Percentiles rank a stretch among this genome's conserved stretches.
These are phyloP conservation scores for Pyrocoelia pectoralis DNA, from an alignment of 2,888 invertebrate species.

Conservation along the genomic window DNA sequence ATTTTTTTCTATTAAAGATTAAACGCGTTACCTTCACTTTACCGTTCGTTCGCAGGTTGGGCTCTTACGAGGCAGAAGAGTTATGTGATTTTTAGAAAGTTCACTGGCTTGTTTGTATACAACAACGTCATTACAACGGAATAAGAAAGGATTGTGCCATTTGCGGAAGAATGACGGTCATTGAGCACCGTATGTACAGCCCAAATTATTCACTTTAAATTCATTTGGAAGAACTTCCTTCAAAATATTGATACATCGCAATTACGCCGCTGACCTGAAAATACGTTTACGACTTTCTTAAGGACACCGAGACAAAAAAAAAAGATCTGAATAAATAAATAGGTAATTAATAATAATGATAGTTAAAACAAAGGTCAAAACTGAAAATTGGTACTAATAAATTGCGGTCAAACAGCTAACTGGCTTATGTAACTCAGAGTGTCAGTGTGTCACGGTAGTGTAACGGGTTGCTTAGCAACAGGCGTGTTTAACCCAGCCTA, in stretches of 20 bases:
- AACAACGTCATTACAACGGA: background rate
- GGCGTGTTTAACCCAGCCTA: slow-evolving; percentile 58
- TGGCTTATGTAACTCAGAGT: slow-evolving; percentile 55
- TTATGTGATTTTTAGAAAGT: background rate
- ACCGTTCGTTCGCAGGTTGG: background rate
- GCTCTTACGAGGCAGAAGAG: background rate
- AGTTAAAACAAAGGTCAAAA: background rate
- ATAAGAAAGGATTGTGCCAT: background rate
- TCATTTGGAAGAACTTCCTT: too few species aligned
- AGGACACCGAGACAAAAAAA: background rate
- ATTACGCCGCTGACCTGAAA: background rate
- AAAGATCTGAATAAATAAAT: background rate
- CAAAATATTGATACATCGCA: background rate
- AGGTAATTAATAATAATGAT: slow-evolving; percentile 1
- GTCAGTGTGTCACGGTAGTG: slow-evolving; percentile 60
- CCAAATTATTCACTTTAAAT: too few species aligned
- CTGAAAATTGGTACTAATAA: background rate
- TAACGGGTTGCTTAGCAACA: slow-evolving; percentile 59
- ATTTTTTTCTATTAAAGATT: too few species aligned
- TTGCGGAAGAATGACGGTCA: background rate
- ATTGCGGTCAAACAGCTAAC: slow-evolving; percentile 11
- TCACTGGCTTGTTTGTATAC: background rate
- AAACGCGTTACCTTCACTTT: background rate
- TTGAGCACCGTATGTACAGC: too few species aligned
- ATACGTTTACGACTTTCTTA: background rate